Evolutionary conservation across 2,797 vertebrate species (phyloP).

Genomic region (Urosaurus nigricauda): DNA sequence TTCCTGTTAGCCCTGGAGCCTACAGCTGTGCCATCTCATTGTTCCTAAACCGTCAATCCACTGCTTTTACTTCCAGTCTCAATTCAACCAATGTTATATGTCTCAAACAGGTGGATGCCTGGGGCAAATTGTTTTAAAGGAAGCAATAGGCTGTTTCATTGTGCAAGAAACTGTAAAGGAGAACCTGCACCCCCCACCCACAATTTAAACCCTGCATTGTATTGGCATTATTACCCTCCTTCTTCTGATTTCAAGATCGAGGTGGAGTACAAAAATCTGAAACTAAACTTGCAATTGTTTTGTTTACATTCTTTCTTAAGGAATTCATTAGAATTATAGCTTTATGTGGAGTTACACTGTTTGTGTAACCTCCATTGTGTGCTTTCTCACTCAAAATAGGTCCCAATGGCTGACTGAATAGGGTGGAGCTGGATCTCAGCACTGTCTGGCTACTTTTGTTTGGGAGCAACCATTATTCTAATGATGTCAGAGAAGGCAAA

Average conservation of each 20-base stretch:
- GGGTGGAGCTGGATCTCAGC: too few relatives aligned
- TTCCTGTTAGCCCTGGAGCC: constrained; percentile 52
- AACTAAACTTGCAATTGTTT: constrained; percentile 5
- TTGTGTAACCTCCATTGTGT: not conserved
- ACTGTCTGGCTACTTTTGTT: too few relatives aligned
- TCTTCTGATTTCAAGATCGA: constrained; percentile 29
- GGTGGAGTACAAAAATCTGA: constrained; percentile 24
- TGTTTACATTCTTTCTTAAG: constrained; percentile 39
- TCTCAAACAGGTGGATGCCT: constrained; percentile 64
- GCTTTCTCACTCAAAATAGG: not conserved
- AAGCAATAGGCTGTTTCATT: constrained; percentile 58
- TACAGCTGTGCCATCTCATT: constrained; percentile 65
- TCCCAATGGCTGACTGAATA: not conserved
- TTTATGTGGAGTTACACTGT: constrained; percentile 7
- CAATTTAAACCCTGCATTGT: constrained; percentile 25
- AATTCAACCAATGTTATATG: constrained; percentile 32
- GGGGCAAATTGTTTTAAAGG: constrained; percentile 64
- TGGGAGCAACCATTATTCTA: too few relatives aligned
- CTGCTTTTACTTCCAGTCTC: constrained; percentile 52
- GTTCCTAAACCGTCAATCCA: constrained; percentile 56
- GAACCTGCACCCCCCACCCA: not conserved
- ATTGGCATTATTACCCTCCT: constrained; percentile 20
- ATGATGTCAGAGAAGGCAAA: too few relatives aligned
- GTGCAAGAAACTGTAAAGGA: constrained; percentile 51
- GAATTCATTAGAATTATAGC: not conserved